Evolutionary conservation across 2,113 vertebrate genomes (phyloP).

Genomic region (Pluvialis apricaria): DNA sequence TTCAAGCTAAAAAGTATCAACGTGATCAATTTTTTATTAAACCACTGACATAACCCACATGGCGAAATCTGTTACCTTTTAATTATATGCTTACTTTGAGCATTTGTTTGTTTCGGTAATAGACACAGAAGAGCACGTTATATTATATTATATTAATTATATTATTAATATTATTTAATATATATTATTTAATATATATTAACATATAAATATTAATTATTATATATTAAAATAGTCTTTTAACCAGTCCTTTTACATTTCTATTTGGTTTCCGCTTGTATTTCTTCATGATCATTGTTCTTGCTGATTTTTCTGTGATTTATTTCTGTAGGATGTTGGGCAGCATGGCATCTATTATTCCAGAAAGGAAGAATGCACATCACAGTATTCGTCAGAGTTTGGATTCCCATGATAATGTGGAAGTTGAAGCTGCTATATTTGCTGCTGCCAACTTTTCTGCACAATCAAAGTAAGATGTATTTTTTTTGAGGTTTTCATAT

Average conservation of each 20-base stretch:
- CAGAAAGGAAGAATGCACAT: conserved; percentile 96
- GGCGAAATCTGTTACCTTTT: not conserved
- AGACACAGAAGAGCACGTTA: not conserved
- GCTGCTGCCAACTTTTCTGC: conserved; percentile 97
- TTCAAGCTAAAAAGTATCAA: not conserved
- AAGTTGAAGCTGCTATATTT: conserved; percentile 98
- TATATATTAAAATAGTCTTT: not conserved
- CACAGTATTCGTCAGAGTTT: conserved; percentile 98
- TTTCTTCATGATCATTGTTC: not conserved
- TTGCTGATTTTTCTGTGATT: not conserved
- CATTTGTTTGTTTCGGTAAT: not conserved
- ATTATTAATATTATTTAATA: too few relatives aligned
- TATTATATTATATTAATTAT: too few relatives aligned
- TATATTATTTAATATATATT: too few relatives aligned
- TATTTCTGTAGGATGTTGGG: conserved; percentile 86
- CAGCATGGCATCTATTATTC: conserved; percentile 97
- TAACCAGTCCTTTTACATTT: not conserved
- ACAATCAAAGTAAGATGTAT: conserved; percentile 88
- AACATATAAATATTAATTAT: too few relatives aligned
- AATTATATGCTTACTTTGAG: not conserved
- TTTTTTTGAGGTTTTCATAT: not conserved
- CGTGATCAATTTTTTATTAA: not conserved
- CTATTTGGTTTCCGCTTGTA: not conserved
- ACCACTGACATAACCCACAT: not conserved
- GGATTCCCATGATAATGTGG: conserved; percentile 96